Base-by-base conservation (phyloP, 1,140 invertebrate genomes). In the Marisa cornuarietis region DNA sequence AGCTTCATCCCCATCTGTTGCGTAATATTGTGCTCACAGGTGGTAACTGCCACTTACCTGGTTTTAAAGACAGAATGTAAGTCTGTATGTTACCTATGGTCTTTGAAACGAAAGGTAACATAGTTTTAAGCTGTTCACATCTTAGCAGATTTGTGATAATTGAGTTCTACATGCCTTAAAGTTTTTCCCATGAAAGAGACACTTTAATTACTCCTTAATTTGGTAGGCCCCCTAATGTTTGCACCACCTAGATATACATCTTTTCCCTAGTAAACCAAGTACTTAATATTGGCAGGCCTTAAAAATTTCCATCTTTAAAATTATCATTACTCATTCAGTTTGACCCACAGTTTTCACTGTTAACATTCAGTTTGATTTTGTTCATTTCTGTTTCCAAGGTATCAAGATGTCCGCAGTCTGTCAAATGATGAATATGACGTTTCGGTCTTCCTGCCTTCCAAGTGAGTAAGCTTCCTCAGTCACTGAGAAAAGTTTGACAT, bases 1-100 rank as follows among this genome's bases (percentile, higher is more conserved):
- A 96, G 87, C 93, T 95, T 77, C 95, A 94, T 87, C 94, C 95
- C n/a, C 94, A 95, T 91, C 92, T 98, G 73, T 93, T 95, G 76
- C 94, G 94, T 42, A 99, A 99, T 91, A 97, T 99, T 82, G 88
- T 99, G 54, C 92, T 99, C 16, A 95, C 95, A 73, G 98, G 98
- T n/a, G 98, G 98, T 5, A 97, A 95, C 88, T 93, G 90, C 82
- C 81, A 86, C 26, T 89, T 94, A 74, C 94, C 95, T 0, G 96
- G 96, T 61, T 98, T 99, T 88, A 92, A 94, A 83, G 94, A 97
- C 24, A 91, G 97, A 87, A 91, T 98, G 71, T 92, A 84, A 90
- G 89, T 90, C 63, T 16, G 24, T 72, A 18, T 71, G 24, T 66
- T 78, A 31, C 77, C 16, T 66, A 26, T 6, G 18, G 0, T 51